Conservation (phyloP, 2,113 vertebrate species). For the Mesocricetus auratus region DNA sequence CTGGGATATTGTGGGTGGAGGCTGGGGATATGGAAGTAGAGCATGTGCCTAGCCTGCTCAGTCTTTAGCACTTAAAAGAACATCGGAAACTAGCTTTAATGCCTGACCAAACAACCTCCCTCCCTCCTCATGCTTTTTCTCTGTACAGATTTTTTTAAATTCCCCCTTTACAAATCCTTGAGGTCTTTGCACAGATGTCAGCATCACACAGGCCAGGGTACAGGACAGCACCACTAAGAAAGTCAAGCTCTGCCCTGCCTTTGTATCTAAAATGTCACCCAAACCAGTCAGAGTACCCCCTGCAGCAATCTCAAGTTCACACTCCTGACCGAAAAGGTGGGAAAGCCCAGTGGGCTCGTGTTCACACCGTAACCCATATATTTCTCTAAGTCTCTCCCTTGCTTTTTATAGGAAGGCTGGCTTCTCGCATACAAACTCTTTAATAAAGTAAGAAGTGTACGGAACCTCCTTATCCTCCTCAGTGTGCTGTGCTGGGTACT, state of each 20-base stretch:
- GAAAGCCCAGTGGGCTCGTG: not conserved
- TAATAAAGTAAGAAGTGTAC: constrained; percentile 80
- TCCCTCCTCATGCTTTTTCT: not conserved
- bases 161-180: not conserved
- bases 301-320: not conserved
- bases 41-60: too few relatives aligned
- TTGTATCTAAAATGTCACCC: not conserved
- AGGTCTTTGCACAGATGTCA: not conserved
- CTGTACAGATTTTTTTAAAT: not conserved
- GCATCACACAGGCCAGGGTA: not conserved
- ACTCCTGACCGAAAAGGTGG: not conserved
- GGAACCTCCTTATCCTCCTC: constrained; percentile 81
- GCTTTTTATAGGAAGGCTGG: constrained; percentile 78
- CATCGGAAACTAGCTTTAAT: not conserved
- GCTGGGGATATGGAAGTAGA: too few relatives aligned
- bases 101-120: not conserved
- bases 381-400: constrained; percentile 12
- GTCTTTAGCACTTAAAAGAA: not conserved
- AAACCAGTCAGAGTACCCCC: not conserved
- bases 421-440: constrained; percentile 68
- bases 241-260: not conserved
- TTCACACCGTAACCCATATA: not conserved
- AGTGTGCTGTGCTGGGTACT: constrained; percentile 84
- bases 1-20: too few relatives aligned
- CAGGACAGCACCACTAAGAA: not conserved